Evolutionary conservation across 2,113 vertebrate genomes (phyloP).

Genomic region (Cynocephalus volans): DNA sequence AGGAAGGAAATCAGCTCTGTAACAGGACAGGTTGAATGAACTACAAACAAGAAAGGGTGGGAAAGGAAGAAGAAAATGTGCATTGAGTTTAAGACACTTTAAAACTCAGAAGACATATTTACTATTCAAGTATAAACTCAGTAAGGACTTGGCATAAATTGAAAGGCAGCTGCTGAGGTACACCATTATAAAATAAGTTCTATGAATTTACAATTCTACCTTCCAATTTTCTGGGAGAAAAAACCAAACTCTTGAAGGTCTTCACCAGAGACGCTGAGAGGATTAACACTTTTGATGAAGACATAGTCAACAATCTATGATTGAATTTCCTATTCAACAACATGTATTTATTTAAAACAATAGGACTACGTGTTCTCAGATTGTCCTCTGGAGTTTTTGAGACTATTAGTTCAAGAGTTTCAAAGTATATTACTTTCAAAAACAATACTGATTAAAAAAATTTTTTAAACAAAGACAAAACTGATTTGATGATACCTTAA

Average conservation of each 20-base stretch:
- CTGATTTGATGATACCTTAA: slow-evolving; percentile 89
- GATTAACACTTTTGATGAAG: slow-evolving; percentile 86
- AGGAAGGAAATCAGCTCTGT: slow-evolving; percentile 78
- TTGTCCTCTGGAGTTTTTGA: slow-evolving; percentile 83
- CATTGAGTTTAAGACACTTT: slow-evolving; percentile 82
- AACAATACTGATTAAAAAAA: slow-evolving; percentile 87
- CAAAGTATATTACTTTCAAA: slow-evolving; percentile 85
- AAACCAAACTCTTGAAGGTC: slow-evolving; percentile 83
- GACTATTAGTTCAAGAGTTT: slow-evolving; percentile 85
- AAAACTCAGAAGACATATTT: slow-evolving; percentile 86
- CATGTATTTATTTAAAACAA: slow-evolving; percentile 83
- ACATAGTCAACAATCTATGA: slow-evolving; percentile 84
- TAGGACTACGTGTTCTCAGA: slow-evolving; percentile 85
- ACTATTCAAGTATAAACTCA: slow-evolving; percentile 87
- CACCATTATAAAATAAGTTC: slow-evolving; percentile 83
- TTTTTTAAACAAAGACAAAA: slow-evolving; percentile 79
- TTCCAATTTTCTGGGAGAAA: slow-evolving; percentile 86
- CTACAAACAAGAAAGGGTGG: slow-evolving; percentile 73
- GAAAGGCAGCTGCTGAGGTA: slow-evolving; percentile 88
- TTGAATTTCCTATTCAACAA: slow-evolving; percentile 85
- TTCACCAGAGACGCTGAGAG: slow-evolving; percentile 85
- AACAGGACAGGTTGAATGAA: slow-evolving; percentile 71
- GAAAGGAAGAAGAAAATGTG: slow-evolving; percentile 73
- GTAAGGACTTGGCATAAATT: slow-evolving; percentile 87
- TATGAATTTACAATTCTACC: slow-evolving; percentile 85